Conservation (phyloP, 2,113 vertebrate genomes). For the Pogonocichla stellata region DNA sequence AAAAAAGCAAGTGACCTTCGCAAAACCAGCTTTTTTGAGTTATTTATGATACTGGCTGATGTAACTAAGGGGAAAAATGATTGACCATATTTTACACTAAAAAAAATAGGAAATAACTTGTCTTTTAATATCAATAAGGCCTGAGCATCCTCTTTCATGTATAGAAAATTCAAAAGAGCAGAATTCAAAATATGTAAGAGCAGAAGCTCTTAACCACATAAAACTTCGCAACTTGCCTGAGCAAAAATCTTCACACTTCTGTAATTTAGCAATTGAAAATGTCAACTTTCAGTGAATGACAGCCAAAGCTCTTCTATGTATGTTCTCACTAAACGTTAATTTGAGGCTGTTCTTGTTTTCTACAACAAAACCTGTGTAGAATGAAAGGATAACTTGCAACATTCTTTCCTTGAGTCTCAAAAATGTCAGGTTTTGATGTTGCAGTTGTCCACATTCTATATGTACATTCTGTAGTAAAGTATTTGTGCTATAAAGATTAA, state of each 20-base stretch:
- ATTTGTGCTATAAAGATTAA: background rate
- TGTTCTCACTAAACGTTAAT: background rate
- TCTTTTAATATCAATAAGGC: background rate
- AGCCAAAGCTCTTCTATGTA: background rate
- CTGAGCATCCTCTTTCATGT: background rate
- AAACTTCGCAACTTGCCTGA: background rate
- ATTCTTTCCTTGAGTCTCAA: background rate
- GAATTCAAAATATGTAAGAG: background rate
- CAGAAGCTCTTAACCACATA: background rate
- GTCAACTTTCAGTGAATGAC: background rate
- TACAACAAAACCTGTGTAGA: background rate
- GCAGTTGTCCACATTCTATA: background rate
- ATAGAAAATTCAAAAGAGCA: background rate
- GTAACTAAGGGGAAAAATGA: background rate
- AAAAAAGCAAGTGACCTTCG: background rate
- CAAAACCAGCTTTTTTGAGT: background rate
- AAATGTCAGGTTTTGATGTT: background rate
- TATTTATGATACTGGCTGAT: background rate
- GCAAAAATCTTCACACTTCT: background rate
- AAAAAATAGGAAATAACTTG: background rate
- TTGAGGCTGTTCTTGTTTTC: background rate
- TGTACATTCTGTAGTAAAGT: accelerated
- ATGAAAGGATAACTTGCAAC: background rate
- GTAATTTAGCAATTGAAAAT: background rate
- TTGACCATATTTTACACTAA: background rate